Percentiles rank a stretch among this genome's conserved stretches.
phyloP scores from a whole-genome alignment of 2,797 vertebrate genomes.

The Scomberomorus guttatus region DNA sequence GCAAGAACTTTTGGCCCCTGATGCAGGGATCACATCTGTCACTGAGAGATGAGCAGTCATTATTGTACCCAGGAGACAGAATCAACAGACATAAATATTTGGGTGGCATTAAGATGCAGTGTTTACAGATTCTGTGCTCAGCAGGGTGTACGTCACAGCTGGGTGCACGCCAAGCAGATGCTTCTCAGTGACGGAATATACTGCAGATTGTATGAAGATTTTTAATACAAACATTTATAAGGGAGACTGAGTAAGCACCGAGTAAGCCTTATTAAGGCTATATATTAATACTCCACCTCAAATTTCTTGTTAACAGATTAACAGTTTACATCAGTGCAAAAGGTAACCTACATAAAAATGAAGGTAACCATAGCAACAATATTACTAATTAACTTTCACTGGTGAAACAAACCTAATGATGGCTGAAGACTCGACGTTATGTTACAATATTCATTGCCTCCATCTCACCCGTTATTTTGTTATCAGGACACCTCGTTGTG shows the following conservation, averaged over 20 bases:
- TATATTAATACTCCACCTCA: neutral
- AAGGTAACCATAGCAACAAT: neutral
- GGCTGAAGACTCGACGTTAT: neutral
- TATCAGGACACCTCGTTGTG: too few relatives aligned
- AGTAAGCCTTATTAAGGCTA: neutral
- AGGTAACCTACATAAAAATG: neutral
- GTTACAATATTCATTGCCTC: neutral
- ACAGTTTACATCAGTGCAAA: neutral
- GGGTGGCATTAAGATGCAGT: slow-evolving; percentile 41
- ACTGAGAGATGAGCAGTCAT: slow-evolving; percentile 24
- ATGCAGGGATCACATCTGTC: slow-evolving; percentile 25
- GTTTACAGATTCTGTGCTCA: slow-evolving; percentile 54
- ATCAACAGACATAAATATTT: slow-evolving; percentile 48
- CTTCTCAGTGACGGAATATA: slow-evolving; percentile 9
- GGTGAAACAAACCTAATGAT: neutral
- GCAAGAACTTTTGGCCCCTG: slow-evolving; percentile 24
- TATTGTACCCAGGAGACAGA: slow-evolving; percentile 8
- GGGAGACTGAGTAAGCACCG: neutral
- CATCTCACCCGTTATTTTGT: too few relatives aligned
- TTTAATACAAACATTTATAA: slow-evolving; percentile 11
- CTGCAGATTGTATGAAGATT: slow-evolving; percentile 5
- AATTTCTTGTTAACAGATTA: neutral
- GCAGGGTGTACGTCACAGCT: slow-evolving; percentile 24
- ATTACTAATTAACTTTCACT: neutral
- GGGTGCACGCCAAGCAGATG: slow-evolving; percentile 8